Percentiles rank a stretch among this genome's conserved stretches.
Conservation (phyloP, 2,113 vertebrate species). For the Stercorarius parasiticus region DNA sequence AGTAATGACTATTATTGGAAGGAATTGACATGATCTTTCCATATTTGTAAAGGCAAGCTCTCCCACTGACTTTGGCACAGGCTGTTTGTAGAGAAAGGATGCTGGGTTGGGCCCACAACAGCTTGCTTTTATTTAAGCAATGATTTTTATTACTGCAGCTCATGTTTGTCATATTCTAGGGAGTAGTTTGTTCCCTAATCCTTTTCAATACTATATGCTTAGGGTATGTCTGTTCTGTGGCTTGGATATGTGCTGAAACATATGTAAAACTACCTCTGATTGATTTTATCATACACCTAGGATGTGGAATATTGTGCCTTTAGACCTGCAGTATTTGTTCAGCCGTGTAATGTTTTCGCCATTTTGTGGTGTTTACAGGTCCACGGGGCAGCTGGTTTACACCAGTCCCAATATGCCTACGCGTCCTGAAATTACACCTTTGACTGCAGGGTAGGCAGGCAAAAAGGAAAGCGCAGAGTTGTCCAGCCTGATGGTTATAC, state of each 20-base stretch:
- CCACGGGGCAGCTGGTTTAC: neutral
- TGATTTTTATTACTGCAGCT: slow-evolving; percentile 2
- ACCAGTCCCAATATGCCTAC: neutral
- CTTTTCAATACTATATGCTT: neutral
- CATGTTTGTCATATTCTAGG: neutral
- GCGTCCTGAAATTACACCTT: neutral
- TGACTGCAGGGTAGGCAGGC: neutral
- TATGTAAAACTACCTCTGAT: neutral
- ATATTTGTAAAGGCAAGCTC: slow-evolving; percentile 40
- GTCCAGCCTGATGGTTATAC: neutral
- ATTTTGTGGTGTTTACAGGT: neutral
- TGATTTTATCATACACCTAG: neutral
- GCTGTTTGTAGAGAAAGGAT: neutral
- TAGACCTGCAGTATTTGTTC: neutral
- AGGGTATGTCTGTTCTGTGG: neutral
- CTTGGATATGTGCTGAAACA: neutral
- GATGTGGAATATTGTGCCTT: neutral
- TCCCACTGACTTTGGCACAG: slow-evolving; percentile 19
- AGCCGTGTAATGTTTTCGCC: neutral
- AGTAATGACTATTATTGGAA: slow-evolving; percentile 33
- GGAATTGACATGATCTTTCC: slow-evolving; percentile 36
- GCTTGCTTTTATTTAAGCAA: neutral
- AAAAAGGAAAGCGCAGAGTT: neutral
- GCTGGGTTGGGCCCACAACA: neutral
- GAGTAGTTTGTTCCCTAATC: neutral